A percentile compares a stretch with the other conserved stretches of the same genome.
Conservation (phyloP, 1,140 invertebrate species). For the Caenorhabditis elegans region WBcel235 BX284602.5:4444501-4445000, state of each 20-base stretch:
- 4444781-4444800: slow-evolving; percentile 53
- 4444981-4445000: slow-evolving; percentile 17
- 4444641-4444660: slow-evolving; percentile 45
- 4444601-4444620: neutral
- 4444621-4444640: neutral
- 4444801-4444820: slow-evolving; percentile 7
- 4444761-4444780: slow-evolving; percentile 63
- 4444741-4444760: slow-evolving; percentile 61
- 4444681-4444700: slow-evolving; percentile 62
- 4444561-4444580: no score
- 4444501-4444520: no score
- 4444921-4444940: slow-evolving; percentile 23
- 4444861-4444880: slow-evolving; percentile 66
- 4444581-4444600: neutral
- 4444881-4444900: slow-evolving; percentile 65
- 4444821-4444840: slow-evolving; percentile 63
- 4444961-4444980: slow-evolving; percentile 20
- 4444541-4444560: no score
- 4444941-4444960: neutral
- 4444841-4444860: slow-evolving; percentile 66
- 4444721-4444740: slow-evolving; percentile 64
- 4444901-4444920: slow-evolving; percentile 31
- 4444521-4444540: no score
- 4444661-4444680: slow-evolving; percentile 54
- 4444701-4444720: slow-evolving; percentile 63